Percentiles rank a stretch among this genome's conserved stretches.
These are phyloP conservation scores for Odontesthes bonariensis DNA, from an alignment of 2,113 vertebrate genomes.

Conservation along the genomic window DNA sequence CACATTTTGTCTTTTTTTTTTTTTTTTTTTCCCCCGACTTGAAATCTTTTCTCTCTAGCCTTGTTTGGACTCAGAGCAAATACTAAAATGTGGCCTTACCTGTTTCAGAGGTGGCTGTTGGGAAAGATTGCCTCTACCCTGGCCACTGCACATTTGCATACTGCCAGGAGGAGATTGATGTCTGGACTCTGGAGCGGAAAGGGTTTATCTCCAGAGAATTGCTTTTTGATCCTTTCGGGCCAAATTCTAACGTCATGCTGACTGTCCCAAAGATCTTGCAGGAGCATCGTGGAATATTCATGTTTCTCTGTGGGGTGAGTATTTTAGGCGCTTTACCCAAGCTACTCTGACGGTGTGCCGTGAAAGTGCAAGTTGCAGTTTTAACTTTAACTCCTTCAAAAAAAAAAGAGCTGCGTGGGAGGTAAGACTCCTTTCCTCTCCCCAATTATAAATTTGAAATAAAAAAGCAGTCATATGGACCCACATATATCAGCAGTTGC, in stretches of 20 bases:
- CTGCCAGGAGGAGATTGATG: conserved; percentile 97
- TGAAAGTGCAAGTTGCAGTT: too few relatives aligned
- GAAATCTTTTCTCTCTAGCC: not conserved
- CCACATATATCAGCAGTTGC: too few relatives aligned
- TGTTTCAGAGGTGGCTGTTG: conserved; percentile 90
- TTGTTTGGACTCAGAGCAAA: not conserved
- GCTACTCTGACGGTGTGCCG: not conserved
- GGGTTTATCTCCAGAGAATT: conserved; percentile 93
- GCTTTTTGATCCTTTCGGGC: conserved; percentile 88
- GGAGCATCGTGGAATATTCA: conserved; percentile 95
- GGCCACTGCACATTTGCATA: conserved; percentile 98
- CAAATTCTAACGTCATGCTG: conserved; percentile 85
- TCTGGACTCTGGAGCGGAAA: conserved; percentile 96
- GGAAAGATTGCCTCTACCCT: conserved; percentile 92
- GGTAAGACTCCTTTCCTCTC: too few relatives aligned
- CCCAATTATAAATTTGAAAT: too few relatives aligned
- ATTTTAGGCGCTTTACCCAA: not conserved
- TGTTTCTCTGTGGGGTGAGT: conserved; percentile 96
- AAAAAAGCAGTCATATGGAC: too few relatives aligned
- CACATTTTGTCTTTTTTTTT: not conserved
- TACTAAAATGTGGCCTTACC: not conserved
- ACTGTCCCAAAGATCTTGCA: conserved; percentile 92
- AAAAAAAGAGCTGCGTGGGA: too few relatives aligned
- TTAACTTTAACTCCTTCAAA: too few relatives aligned
- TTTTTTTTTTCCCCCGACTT: not conserved